Evolutionary conservation across 1,140 invertebrate species (phyloP), one percentile per base, ranked within the genome.

Genomic region (Trichogramma pretiosum): DNA sequence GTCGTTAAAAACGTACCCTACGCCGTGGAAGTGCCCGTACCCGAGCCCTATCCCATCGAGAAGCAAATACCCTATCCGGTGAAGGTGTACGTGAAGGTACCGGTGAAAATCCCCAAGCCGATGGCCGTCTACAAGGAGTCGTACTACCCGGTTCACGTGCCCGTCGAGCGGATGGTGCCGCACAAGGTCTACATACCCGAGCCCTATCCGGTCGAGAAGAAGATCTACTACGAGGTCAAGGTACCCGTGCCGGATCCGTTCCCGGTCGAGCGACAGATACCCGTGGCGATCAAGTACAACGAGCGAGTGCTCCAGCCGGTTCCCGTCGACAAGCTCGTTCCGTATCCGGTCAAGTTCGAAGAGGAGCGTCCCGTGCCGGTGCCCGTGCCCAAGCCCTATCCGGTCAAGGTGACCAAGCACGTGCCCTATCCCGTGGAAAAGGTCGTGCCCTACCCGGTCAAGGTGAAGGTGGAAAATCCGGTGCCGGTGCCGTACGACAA

Each of bases 111-210:
- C 17, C 72, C 70, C 0, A 58, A 57, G 18, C 68, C 72, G 1
- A 51, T 72, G 7, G 60, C 70, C 0, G 61, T 73, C 2, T 48
- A 65, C 18, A 72, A 70, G 14, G 63, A 68, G 16, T 53, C 68
- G 0, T 64, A 58, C 7, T 70, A 70, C 22, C 63, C 69, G 1
- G 64, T 73, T 1, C 58, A 65, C 22, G 66, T 73, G 10, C 67
- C 64, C 0, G 57, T 72, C 0, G 79, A 82, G 52, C 75, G 77
- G 59, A 79, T 76, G 2, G 76, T 81, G 54, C 79, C 80, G 35
- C 75, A 80, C 46, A 78, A 78, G 56, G 78, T 83, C 3, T 74
- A 78, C 38, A 72, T 82, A 13, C 80, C 81, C 9, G 74, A 80
- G 0, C 81, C 80, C 14, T 77, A 74, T 52, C 79, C 81, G 2